Evolutionary conservation across 2,888 invertebrate species (phyloP), one percentile per base, ranked within the genome.

Genomic region (Hyposoter didymator): DNA sequence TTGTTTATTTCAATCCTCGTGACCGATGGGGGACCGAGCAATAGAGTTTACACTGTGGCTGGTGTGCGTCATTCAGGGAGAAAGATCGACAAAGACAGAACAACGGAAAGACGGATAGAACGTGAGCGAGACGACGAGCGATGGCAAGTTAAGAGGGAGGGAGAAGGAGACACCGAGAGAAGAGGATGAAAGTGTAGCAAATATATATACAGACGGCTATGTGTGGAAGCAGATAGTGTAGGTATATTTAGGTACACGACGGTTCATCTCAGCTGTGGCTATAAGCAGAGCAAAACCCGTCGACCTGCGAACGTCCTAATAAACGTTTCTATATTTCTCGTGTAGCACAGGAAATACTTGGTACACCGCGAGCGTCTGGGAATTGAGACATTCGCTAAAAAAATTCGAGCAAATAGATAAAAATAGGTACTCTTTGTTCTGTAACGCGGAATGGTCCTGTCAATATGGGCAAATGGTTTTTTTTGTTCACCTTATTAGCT

Each of bases 1-100:
- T 92, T 93, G 93, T 93, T 93, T 93, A 93, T 93, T 93, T 93
- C 93, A 92, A 92, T 93, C 91, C 91, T 88, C 90, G 89, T 93
- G 93, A 92, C 92, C 93, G 91, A 92, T 91, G 91, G 90, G 76
- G 82, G 82, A 84, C 72, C 73, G 49, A 62, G 79, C 72, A 76
- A 86, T 86, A 78, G 70, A 78, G 80, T 81, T 86, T 84, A 83
- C 79, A 76, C 73, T 69, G 69, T 78, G 79, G 64, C 80, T 80
- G 55, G 22, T 81, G 69, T 47, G 64, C 75, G 73, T 67, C 79
- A 80, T 67, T 78, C 70, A 22, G 69, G 47, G 69, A 73, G 73
- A 49, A 78, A 66, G 74, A 78, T 82, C 66, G 59, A 79, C 73
- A 6, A n/a, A 72, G 72, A 72, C 70, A 12, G 45, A 66, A 45